Conservation (phyloP, 2,797 vertebrate genomes). For the Ficedula albicollis region DNA sequence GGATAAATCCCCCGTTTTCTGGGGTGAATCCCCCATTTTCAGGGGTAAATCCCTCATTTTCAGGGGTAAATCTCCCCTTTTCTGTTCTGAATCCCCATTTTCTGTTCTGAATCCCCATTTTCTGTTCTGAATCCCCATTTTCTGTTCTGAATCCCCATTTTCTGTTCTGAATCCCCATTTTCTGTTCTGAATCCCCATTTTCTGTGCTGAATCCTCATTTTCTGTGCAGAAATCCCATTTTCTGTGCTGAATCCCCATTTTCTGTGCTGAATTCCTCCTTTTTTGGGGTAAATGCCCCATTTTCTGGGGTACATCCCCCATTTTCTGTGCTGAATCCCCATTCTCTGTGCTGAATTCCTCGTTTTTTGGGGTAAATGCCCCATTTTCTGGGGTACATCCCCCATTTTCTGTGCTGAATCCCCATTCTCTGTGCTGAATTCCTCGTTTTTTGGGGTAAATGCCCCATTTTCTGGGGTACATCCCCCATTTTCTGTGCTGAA, state of each 20-base stretch:
- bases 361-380: too few relatives aligned
- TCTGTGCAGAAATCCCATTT: fast-evolving
- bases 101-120: fast-evolving
- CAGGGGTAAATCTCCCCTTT: too few relatives aligned
- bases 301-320: background rate
- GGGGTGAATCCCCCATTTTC: too few relatives aligned
- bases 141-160: too few relatives aligned
- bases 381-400: fast-evolving
- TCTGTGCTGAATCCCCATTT: background rate
- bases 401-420: too few relatives aligned
- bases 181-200: fast-evolving
- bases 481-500: background rate
- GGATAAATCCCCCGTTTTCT: fast-evolving
- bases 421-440: too few relatives aligned
- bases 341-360: background rate
- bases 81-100: background rate
- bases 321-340: background rate
- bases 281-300: background rate
- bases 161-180: fast-evolving
- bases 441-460: background rate
- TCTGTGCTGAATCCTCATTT: background rate
- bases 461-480: too few relatives aligned
- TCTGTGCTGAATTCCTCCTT: fast-evolving
- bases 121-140: background rate
- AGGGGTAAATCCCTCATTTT: background rate